Conservation (phyloP, 2,113 vertebrate species). For the Australoheros scitulus region DNA sequence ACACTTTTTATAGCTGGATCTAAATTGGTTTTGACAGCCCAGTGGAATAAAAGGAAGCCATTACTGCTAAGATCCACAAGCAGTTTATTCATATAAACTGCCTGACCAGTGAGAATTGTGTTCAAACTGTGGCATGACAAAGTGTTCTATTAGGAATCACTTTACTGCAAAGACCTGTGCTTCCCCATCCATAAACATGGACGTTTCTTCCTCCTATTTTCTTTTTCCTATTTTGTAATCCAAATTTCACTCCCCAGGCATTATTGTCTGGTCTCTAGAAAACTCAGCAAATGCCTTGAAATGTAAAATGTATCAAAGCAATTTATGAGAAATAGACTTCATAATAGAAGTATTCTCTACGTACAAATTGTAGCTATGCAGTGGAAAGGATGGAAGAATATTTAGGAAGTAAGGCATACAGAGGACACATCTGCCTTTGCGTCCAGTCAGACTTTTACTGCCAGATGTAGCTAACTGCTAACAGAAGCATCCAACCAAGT, state of each 20-base stretch:
- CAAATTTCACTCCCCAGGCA: constrained; percentile 1
- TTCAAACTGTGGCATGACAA: constrained; percentile 36
- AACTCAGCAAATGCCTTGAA: constrained; percentile 2
- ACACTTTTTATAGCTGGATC: constrained; percentile 51
- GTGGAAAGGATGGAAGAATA: not conserved
- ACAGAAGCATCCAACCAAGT: not conserved
- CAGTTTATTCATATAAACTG: constrained; percentile 39
- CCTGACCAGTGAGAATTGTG: constrained; percentile 24
- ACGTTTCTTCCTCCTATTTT: not conserved
- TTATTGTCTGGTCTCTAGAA: constrained; percentile 4
- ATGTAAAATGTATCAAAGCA: constrained; percentile 11
- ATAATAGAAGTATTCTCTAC: constrained; percentile 8
- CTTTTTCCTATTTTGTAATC: not conserved
- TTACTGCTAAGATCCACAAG: constrained; percentile 46
- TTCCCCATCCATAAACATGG: constrained; percentile 23
- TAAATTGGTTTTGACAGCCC: constrained; percentile 69
- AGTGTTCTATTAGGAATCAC: constrained; percentile 18
- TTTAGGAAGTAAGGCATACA: not conserved
- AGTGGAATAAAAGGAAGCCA: constrained; percentile 40
- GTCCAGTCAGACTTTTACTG: not conserved
- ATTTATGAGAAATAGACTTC: not conserved
- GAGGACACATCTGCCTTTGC: not conserved
- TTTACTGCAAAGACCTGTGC: constrained; percentile 18
- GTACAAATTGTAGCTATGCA: not conserved
- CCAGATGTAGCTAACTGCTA: not conserved